Evolutionary conservation across 1,140 invertebrate species (phyloP).

Genomic region (Sycobia sp.): DNA sequence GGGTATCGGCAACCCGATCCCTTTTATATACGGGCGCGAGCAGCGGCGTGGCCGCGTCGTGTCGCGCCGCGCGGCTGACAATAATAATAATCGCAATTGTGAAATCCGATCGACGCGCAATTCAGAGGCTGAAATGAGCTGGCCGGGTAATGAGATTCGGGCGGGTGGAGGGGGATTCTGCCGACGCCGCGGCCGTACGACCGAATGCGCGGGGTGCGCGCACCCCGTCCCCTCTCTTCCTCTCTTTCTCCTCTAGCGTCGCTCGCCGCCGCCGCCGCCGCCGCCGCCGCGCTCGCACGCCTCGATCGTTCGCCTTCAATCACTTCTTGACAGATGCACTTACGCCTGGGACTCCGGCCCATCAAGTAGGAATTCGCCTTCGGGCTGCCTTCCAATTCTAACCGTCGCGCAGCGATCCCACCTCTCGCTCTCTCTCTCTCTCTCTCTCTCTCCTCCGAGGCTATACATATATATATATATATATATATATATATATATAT

Average conservation of each 20-base stretch:
- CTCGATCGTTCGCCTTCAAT: constrained; percentile 57
- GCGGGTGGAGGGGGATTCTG: constrained; percentile 11
- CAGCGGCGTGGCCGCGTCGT: neutral
- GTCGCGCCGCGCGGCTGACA: neutral
- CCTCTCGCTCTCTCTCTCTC: constrained; percentile 3
- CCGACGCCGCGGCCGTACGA: neutral
- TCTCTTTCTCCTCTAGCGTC: no score
- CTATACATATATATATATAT: no score
- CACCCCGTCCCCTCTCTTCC: neutral
- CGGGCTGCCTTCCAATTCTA: constrained; percentile 36
- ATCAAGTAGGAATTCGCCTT: constrained; percentile 50
- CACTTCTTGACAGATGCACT: constrained; percentile 59
- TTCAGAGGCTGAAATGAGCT: constrained; percentile 50
- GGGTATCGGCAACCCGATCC: constrained; percentile 40
- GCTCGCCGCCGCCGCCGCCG: neutral
- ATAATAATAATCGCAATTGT: constrained; percentile 54
- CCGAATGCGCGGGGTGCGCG: no score
- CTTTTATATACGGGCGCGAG: constrained; percentile 17
- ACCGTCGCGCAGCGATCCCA: constrained; percentile 27
- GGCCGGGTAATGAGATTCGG: constrained; percentile 50
- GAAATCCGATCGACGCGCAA: constrained; percentile 55
- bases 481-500: no score
- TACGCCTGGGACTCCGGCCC: constrained; percentile 47
- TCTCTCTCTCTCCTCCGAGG: neutral
- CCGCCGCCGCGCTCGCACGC: constrained; percentile 29